Percentiles rank a stretch among this genome's conserved stretches.
Evolutionary conservation across 1,140 invertebrate genomes (phyloP).

Genomic region (Anastatus disparis): DNA sequence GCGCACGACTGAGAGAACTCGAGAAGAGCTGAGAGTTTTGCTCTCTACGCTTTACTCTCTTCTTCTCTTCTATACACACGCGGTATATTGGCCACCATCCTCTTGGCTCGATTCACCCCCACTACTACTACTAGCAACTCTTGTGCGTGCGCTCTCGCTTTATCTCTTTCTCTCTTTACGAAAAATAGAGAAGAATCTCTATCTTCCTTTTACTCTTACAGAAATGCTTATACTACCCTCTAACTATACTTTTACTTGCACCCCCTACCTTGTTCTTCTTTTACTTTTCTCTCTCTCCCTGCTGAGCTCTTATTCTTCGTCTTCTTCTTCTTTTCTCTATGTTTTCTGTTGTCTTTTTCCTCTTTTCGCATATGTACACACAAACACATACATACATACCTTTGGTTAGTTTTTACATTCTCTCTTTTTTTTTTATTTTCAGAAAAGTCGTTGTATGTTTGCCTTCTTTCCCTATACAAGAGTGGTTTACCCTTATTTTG

Average conservation of each 20-base stretch:
- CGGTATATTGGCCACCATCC: conserved; percentile 48
- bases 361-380: background rate
- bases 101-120: conserved; percentile 49
- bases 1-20: conserved; percentile 58
- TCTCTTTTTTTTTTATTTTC: too few relatives aligned
- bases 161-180: background rate
- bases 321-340: conserved; percentile 23
- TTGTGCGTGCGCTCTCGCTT: conserved; percentile 22
- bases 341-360: background rate
- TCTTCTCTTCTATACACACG: too few relatives aligned
- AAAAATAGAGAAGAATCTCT: too few relatives aligned
- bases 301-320: conserved; percentile 35
- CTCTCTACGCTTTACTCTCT: too few relatives aligned
- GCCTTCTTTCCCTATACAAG: background rate
- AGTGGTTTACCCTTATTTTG: background rate
- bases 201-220: too few relatives aligned
- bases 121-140: conserved; percentile 40
- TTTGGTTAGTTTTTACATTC: too few relatives aligned
- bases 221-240: too few relatives aligned
- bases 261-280: background rate
- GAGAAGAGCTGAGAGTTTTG: too few relatives aligned
- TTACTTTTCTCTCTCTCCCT: background rate
- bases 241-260: too few relatives aligned
- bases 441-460: conserved; percentile 11
- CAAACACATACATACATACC: too few relatives aligned